These are phyloP conservation scores for Chlorospingus flavigularis DNA, from an alignment of 2,797 vertebrate genomes.

Conservation along the genomic window DNA sequence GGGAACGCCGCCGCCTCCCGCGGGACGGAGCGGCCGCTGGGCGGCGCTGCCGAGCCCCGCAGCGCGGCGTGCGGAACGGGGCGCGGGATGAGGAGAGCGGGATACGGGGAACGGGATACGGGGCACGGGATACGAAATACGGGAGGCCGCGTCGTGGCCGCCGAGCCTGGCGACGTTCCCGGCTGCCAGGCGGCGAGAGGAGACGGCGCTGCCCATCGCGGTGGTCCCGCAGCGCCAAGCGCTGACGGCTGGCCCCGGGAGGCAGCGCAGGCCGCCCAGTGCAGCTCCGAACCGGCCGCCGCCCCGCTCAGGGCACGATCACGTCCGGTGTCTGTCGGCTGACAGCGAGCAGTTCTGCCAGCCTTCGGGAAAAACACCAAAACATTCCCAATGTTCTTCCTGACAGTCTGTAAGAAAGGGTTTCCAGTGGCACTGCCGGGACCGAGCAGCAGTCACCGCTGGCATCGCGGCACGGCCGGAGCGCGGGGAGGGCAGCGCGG, in stretches of 20 bases:
- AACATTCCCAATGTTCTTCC: accelerated
- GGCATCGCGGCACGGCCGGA: not conserved
- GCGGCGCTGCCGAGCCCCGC: not conserved
- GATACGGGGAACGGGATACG: too few species aligned
- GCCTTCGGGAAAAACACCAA: not conserved
- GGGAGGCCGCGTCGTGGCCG: not conserved
- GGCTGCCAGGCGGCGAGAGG: not conserved
- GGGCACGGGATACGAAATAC: accelerated
- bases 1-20: not conserved
- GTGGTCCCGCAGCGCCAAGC: not conserved
- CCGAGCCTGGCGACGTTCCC: not conserved
- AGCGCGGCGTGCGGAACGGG: not conserved
- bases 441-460: accelerated
- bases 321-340: not conserved
- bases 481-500: not conserved
- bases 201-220: not conserved
- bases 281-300: not conserved
- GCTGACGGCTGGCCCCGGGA: not conserved
- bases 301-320: not conserved
- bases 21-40: not conserved
- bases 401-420: not conserved
- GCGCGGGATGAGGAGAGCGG: not conserved
- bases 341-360: not conserved
- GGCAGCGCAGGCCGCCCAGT: not conserved
- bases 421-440: not conserved